Evolutionary conservation across 2,888 invertebrate genomes (phyloP).

Genomic region (Helleia helle): DNA sequence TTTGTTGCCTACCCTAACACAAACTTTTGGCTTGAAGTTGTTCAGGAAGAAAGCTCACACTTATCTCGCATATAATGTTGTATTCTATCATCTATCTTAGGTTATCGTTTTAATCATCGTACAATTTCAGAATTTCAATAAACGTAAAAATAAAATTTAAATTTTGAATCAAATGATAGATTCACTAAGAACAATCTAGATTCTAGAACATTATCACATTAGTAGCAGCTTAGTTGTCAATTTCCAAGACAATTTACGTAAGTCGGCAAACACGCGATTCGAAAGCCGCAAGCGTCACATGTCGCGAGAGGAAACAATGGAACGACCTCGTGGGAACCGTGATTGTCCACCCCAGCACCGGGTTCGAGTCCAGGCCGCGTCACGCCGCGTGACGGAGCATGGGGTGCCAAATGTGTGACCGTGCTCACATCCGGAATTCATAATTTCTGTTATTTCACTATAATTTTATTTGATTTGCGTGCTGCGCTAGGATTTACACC

Average conservation of each 20-base stretch:
- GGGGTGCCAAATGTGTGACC: conserved; percentile 56
- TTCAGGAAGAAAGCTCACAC: too few relatives aligned
- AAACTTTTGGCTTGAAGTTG: too few relatives aligned
- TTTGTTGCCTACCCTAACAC: too few relatives aligned
- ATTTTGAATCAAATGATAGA: too few relatives aligned
- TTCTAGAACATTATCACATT: conserved; percentile 3
- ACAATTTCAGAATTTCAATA: too few relatives aligned
- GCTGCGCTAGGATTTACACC: too few relatives aligned
- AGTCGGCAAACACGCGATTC: conserved; percentile 27
- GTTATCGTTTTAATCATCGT: too few relatives aligned
- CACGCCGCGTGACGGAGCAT: conserved; percentile 48
- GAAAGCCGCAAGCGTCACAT: conserved; percentile 57
- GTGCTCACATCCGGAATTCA: conserved; percentile 49
- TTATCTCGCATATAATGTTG: too few relatives aligned
- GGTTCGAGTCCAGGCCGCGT: conserved; percentile 34
- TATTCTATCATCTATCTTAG: too few relatives aligned
- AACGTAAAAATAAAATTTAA: too few relatives aligned
- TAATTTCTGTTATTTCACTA: conserved; percentile 33
- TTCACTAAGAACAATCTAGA: not conserved
- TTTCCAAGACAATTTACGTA: conserved; percentile 22
- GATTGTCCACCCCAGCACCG: conserved; percentile 57
- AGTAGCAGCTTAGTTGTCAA: not conserved
- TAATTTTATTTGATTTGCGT: conserved; percentile 11
- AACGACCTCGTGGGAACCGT: conserved; percentile 56
- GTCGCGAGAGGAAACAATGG: conserved; percentile 63